phyloP scores from a whole-genome alignment of 2,113 vertebrate genomes.

The Sula dactylatra region DNA sequence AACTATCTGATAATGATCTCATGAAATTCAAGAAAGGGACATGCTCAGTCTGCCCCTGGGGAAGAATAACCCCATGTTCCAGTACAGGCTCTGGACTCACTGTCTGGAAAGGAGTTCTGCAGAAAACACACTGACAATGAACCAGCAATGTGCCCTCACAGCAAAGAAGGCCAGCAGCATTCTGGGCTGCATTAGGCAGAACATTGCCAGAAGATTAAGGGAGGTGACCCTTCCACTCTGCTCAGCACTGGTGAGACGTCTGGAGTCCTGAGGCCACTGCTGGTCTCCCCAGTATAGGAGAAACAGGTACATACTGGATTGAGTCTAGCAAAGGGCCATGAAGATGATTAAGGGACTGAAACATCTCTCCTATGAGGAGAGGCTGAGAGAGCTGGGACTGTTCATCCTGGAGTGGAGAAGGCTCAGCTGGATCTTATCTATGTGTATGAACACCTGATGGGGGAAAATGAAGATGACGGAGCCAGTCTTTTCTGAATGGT shows the following conservation, averaged over 20 bases:
- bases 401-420: background rate
- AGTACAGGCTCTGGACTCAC: background rate
- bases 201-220: background rate
- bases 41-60: background rate
- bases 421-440: background rate
- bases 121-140: background rate
- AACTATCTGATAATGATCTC: background rate
- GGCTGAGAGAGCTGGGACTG: background rate
- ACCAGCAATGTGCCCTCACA: background rate
- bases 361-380: no score
- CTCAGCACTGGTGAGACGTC: background rate
- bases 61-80: background rate
- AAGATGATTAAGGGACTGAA: background rate
- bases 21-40: background rate
- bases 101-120: background rate
- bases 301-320: background rate
- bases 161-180: background rate
- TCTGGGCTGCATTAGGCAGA: background rate
- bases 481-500: background rate
- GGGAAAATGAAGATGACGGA: background rate
- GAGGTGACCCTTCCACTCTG: background rate
- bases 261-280: background rate
- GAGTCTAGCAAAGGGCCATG: background rate
- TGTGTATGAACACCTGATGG: no score
- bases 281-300: background rate